Evolutionary conservation across 2,797 vertebrate genomes (phyloP), one percentile per base, ranked within the genome.

Genomic region (Octomys mimax): DNA sequence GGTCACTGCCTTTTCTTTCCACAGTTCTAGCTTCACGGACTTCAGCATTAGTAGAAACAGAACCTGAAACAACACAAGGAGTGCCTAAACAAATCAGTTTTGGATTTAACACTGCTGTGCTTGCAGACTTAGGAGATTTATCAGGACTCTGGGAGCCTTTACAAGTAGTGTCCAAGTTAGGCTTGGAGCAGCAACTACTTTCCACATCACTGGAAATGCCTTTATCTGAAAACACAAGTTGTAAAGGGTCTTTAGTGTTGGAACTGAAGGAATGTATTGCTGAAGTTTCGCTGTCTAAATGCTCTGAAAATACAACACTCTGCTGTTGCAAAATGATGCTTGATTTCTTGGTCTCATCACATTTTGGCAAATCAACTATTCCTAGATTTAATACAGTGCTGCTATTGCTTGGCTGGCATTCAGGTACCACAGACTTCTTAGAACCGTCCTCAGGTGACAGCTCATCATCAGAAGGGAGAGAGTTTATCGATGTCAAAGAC

Each of bases 401-500:
- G 96, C 97, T 98, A 93, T 99, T 98, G 46, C 96, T 99, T 95
- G 98, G 95, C 73, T 98, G 98, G 83, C 97, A 97, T 89, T 98
- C 99, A 70, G 98, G 97, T 79, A 97, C 89, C 95, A 98, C 0
- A 86, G 98, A 98, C 95, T 98, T 98, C 96, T 98, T 99, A 68
- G 99, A 99, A 97, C 98, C 99, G 92, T 99, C 99, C 97, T 99
- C 99, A 6, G 98, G 98, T 89, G 99, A 99, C 80, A 98, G 97
- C 59, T 98, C 98, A 93, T 99, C 99, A 85, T 99, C 99, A 70
- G 99, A 99, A 77, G 99, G 99, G 61, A 99, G 98, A 31, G 99
- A 99, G 98, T 99, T 99, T 98, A 99, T 99, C 36, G 99, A 99
- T 28, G 99, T 99, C 94, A 99, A 98, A 49, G 99, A 99, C 75